Evolutionary conservation across 2,888 invertebrate genomes (phyloP).

Genomic region (Ichneumoninae sp.): DNA sequence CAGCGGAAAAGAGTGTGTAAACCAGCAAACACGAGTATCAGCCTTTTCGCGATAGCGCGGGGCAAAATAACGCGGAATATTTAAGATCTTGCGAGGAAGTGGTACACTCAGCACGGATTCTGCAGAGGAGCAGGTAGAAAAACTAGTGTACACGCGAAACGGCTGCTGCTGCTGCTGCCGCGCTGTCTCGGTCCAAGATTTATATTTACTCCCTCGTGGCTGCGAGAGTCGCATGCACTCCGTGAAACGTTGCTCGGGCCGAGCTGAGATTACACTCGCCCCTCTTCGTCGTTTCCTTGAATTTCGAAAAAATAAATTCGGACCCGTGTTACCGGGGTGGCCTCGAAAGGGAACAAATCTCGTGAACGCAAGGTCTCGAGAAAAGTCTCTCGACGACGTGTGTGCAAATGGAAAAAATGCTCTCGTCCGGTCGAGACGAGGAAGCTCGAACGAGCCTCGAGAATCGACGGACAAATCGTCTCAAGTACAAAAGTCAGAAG

Average conservation of each 20-base stretch:
- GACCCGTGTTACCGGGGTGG: neutral
- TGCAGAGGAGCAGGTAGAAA: neutral
- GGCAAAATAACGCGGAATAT: constrained; percentile 30
- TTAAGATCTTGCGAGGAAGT: constrained; percentile 24
- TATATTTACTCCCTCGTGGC: constrained; percentile 50
- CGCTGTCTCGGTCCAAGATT: constrained; percentile 32
- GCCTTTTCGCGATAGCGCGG: neutral
- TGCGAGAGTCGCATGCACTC: constrained; percentile 35
- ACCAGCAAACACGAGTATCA: neutral
- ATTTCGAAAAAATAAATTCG: constrained; percentile 24
- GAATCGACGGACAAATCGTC: neutral
- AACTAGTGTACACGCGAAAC: constrained; percentile 14
- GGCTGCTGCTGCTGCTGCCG: neutral
- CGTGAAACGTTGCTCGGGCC: constrained; percentile 2
- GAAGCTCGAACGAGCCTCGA: neutral
- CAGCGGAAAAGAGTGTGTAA: neutral
- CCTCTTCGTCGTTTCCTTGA: constrained; percentile 10
- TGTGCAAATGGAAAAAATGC: neutral
- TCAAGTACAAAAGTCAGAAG: no score
- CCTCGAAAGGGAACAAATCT: constrained; percentile 4
- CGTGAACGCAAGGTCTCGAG: neutral
- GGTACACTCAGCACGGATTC: neutral
- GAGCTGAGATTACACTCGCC: constrained; percentile 26
- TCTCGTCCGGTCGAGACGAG: neutral
- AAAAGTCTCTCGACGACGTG: neutral